Evolutionary conservation across 2,888 invertebrate species (phyloP), one percentile per base, ranked within the genome.

Genomic region (Drosophila pegasa): DNA sequence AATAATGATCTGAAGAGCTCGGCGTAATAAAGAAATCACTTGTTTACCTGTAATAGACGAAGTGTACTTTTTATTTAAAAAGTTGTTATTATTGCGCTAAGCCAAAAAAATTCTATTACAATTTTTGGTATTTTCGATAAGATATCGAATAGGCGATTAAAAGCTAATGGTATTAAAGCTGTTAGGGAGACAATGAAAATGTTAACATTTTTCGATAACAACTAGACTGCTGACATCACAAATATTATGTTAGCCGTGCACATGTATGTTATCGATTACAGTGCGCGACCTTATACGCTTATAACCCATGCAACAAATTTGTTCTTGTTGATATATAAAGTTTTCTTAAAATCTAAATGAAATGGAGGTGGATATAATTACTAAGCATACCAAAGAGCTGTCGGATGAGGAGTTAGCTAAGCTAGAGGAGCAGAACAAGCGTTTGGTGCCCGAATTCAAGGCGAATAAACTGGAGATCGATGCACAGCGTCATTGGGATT

Each of bases 401-500:
- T 87, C 94, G 0, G 92, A 92, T 0, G 94, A 94, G 52, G 96
- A 96, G 83, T 93, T 93, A 47, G 91, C 93, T 41, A 94, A 93
- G 66, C 93, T 98, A 37, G 92, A 93, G 40, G 93, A 93, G 1
- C 97, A 97, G 92, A 95, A 98, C 90, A 93, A 93, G 1, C 93
- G 95, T 2, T 80, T 95, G 31, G 94, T 97, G 1, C 92, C 96
- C 0, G 94, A 95, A 80, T 95, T 95, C 80, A 96, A 96, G 90
- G 97, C 97, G 2, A 93, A 93, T 2, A 95, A 96, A 90, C 91
- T 98, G 3, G 98, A 98, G 91, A 93, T 92, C 47, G 95, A 98
- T 84, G 97, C 98, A 0, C 95, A 95, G 87, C 96, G 96, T 69
- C 95, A 98, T 90, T 99, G 99, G 99, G 99, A 99, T 92, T 93